These are phyloP conservation scores for Pseudomyrmex cubaensis DNA, from an alignment of 1,140 invertebrate genomes.

Conservation along the genomic window DNA sequence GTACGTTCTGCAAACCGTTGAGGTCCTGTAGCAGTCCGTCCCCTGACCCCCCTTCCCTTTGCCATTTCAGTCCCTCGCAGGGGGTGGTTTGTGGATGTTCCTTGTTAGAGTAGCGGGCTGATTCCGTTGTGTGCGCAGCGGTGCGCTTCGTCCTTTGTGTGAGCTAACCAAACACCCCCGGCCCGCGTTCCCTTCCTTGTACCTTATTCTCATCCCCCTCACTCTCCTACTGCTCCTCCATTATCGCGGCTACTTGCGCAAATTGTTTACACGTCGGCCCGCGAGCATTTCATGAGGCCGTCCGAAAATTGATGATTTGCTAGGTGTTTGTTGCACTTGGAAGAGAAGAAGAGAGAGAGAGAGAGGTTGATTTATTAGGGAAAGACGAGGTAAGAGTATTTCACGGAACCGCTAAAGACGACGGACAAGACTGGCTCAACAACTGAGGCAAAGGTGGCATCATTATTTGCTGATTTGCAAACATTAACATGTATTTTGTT, in stretches of 20 bases:
- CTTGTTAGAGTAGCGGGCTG: conserved; percentile 65
- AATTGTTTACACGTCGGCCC: conserved; percentile 58
- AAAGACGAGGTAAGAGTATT: conserved; percentile 10
- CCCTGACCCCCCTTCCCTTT: conserved; percentile 8
- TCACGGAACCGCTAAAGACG: conserved; percentile 23
- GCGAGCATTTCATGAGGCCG: conserved; percentile 55
- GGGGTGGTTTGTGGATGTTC: conserved; percentile 57
- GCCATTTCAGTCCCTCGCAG: conserved; percentile 21
- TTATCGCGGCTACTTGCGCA: conserved; percentile 65
- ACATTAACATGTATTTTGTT: neutral
- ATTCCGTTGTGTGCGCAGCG: conserved; percentile 65
- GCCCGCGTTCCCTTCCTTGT: neutral
- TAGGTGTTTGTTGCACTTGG: conserved; percentile 49
- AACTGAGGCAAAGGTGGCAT: neutral
- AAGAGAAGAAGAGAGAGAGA: neutral
- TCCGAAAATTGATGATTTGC: conserved; percentile 58
- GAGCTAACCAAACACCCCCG: conserved; percentile 68
- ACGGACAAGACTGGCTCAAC: conserved; percentile 4
- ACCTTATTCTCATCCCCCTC: conserved; percentile 31
- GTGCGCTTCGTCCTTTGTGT: conserved; percentile 68
- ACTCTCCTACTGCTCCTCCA: conserved; percentile 53
- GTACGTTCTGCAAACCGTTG: conserved; percentile 51
- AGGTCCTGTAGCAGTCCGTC: conserved; percentile 39
- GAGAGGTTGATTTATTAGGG: conserved; percentile 44
- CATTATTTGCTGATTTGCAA: conserved; percentile 5